Base-by-base conservation (phyloP, 92 coral and sea anemone genomes). In the Scolanthus callimorphus region DNA sequence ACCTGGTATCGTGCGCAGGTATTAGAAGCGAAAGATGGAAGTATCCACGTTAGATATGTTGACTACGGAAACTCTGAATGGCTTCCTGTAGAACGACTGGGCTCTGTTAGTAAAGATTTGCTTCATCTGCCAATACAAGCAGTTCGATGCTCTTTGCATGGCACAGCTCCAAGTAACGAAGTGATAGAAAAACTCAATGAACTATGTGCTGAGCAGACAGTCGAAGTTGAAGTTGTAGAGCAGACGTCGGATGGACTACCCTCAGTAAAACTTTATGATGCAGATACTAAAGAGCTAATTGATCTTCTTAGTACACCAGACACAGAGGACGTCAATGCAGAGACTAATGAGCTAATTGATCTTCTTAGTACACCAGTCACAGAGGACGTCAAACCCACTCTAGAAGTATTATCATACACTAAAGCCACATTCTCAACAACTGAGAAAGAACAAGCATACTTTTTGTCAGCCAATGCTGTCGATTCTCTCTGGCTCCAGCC, bases 61-160 rank as follows among this genome's bases (percentile, higher is more conserved):
- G 98, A 92, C 43, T 88, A 80, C 49, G 98, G 98, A 2, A 92
- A 92, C 77, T 67, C 85, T 1, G 98, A 92, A 57, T 73, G 64
- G 59, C 54, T 92, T 2, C 66, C 79, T 1, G 21, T 38, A 28
- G 82, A 64, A 6, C 67, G 90, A 31, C 57, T 92, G 23, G 78
- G 76, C 11, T 71, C 85, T 25, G 84, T 92, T n/a, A 71, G 68
- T 39, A 61, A 70, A 1, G 31, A 63, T 9, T 76, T 70, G 26
- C 27, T 74, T 12, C 45, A 55, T 12, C 73, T 92, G 39, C 96
- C 96, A 10, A 69, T 71, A 1, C 96, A 88, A 47, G 88, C 84
- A 39, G 51, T 92, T 27, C 46, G 45, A 19, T 88, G 96, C 59
- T 46, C 21, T 26, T 67, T 91, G 46, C 69, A 74, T 6, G 85